Evolutionary conservation across 2,888 invertebrate genomes (phyloP).

Genomic region (Trilocha varians): DNA sequence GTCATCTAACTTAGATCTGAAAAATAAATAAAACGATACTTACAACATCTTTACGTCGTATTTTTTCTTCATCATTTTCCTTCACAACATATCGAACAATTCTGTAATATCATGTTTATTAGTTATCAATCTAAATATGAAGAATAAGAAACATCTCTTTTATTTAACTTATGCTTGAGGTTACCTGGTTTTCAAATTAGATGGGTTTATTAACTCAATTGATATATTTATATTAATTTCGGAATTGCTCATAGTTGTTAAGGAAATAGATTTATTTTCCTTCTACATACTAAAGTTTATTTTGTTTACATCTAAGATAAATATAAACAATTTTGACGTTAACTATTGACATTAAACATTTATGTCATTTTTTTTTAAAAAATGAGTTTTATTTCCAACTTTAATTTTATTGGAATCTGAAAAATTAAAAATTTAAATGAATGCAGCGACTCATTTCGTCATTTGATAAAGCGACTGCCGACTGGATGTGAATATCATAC

Average conservation of each 20-base stretch:
- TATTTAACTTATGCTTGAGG: no score
- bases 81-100: slow-evolving; percentile 32
- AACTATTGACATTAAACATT: not conserved
- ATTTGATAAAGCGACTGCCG: no score
- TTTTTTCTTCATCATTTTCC: slow-evolving; percentile 18
- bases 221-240: slow-evolving; percentile 26
- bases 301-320: not conserved
- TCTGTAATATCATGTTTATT: slow-evolving; percentile 33
- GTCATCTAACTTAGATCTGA: slow-evolving; percentile 20
- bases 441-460: no score
- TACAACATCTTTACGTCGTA: slow-evolving; percentile 23
- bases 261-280: not conserved
- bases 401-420: no score
- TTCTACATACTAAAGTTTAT: not conserved
- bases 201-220: slow-evolving; percentile 20
- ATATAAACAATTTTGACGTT: not conserved
- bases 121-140: no score
- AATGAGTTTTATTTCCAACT: no score
- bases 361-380: no score
- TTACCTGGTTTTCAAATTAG: slow-evolving; percentile 19
- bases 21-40: slow-evolving; percentile 31
- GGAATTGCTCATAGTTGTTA: slow-evolving; percentile 19
- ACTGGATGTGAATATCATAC: no score
- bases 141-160: no score
- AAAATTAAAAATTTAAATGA: no score